These are phyloP conservation scores for Portunus trituberculatus DNA, from an alignment of 1,140 invertebrate species.

Conservation along the genomic window DNA sequence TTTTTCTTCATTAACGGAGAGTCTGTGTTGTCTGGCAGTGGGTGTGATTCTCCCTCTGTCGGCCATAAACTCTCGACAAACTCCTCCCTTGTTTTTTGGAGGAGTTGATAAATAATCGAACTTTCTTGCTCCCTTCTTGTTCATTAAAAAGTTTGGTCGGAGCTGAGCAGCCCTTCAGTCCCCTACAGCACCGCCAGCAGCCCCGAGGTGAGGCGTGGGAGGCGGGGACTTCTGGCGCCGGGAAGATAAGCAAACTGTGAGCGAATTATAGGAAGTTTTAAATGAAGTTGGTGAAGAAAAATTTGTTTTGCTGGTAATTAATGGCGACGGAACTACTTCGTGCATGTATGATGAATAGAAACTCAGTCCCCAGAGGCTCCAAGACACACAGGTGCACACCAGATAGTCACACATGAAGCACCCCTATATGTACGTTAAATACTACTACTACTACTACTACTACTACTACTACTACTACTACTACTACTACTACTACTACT, in stretches of 20 bases:
- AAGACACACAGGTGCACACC: no score
- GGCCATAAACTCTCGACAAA: no score
- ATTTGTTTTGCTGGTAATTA: background rate
- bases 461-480: conserved; percentile 17
- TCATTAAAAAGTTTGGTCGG: no score
- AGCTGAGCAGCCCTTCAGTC: no score
- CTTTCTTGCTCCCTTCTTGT: no score
- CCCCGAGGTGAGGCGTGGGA: background rate
- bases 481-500: conserved; percentile 16
- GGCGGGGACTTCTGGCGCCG: background rate
- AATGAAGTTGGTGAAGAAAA: background rate
- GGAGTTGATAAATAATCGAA: no score
- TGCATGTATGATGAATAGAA: background rate
- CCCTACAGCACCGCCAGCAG: no score
- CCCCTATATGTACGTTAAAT: background rate
- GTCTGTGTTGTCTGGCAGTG: no score
- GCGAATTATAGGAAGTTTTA: conserved; percentile 15
- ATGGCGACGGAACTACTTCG: background rate
- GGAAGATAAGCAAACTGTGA: background rate
- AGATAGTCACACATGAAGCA: no score
- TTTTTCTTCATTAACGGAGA: no score
- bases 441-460: background rate
- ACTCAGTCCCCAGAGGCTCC: background rate
- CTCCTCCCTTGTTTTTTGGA: no score
- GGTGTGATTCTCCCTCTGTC: no score